Evolutionary conservation across 2,888 invertebrate genomes (phyloP).

Genomic region (Pediacus dermestoides): DNA sequence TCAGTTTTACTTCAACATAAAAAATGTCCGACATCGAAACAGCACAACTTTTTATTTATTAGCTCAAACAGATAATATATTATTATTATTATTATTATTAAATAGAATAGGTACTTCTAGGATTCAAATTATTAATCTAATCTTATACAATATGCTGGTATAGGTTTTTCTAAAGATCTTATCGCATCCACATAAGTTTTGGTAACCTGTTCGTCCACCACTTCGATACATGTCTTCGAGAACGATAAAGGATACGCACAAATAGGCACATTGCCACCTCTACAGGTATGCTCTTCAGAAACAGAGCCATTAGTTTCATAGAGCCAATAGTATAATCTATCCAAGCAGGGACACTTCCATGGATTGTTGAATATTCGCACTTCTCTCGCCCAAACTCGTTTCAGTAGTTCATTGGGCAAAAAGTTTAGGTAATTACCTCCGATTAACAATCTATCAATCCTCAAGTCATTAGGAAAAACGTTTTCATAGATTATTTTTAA

Average conservation of each 20-base stretch:
- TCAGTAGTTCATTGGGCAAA: constrained; percentile 25
- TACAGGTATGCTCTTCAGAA: constrained; percentile 18
- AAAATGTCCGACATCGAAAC: no score
- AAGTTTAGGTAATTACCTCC: constrained; percentile 33
- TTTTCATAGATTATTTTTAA: constrained; percentile 24
- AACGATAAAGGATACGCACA: constrained; percentile 18
- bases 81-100: no score
- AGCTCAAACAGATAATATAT: no score
- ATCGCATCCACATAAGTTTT: no score
- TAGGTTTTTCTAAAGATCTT: no score
- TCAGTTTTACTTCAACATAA: no score
- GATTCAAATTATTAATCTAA: no score
- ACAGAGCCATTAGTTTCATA: constrained; percentile 22
- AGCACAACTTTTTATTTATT: no score
- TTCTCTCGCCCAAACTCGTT: constrained; percentile 23
- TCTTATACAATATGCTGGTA: no score
- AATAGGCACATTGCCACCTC: constrained; percentile 18
- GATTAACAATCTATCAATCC: constrained; percentile 23
- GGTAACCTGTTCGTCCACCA: constrained; percentile 21
- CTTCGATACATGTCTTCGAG: constrained; percentile 21
- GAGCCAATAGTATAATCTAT: constrained; percentile 27
- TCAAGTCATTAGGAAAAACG: constrained; percentile 26
- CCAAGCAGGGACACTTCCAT: constrained; percentile 35
- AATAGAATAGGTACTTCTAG: no score
- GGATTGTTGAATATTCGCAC: constrained; percentile 31